Percentiles rank a stretch among this genome's conserved stretches.
Conservation (phyloP, 2,113 vertebrate species). For the Chinchilla lanigera region DNA sequence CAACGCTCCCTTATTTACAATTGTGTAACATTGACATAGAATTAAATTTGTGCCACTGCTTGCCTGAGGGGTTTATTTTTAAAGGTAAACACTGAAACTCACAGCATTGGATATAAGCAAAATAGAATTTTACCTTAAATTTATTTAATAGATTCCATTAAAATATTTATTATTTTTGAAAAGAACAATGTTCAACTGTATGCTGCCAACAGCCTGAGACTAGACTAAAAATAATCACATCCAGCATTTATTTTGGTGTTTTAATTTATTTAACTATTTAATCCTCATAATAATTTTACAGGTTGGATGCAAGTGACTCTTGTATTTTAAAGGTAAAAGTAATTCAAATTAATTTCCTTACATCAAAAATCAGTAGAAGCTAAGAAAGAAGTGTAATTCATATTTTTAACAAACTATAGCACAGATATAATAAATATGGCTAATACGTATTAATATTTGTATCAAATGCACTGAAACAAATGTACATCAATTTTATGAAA, state of each 20-base stretch:
- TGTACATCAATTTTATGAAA: neutral
- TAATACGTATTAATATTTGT: neutral
- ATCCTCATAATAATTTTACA: neutral
- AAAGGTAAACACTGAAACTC: slow-evolving; percentile 43
- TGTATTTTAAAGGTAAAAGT: neutral
- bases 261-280: neutral
- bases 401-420: neutral
- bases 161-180: slow-evolving; percentile 13
- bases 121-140: slow-evolving; percentile 38
- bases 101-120: neutral
- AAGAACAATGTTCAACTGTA: neutral
- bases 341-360: neutral
- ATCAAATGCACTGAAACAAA: neutral
- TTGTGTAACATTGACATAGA: neutral
- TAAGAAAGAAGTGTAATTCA: neutral
- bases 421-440: neutral
- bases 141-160: neutral
- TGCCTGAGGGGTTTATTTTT: neutral
- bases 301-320: neutral
- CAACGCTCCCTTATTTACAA: slow-evolving; percentile 51
- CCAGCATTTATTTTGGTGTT: neutral
- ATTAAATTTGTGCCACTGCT: slow-evolving; percentile 38
- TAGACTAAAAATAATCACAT: neutral
- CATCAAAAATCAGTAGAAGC: neutral
- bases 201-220: neutral